Base-by-base conservation (phyloP, 2,113 vertebrate genomes). In the Oceanites oceanicus region DNA sequence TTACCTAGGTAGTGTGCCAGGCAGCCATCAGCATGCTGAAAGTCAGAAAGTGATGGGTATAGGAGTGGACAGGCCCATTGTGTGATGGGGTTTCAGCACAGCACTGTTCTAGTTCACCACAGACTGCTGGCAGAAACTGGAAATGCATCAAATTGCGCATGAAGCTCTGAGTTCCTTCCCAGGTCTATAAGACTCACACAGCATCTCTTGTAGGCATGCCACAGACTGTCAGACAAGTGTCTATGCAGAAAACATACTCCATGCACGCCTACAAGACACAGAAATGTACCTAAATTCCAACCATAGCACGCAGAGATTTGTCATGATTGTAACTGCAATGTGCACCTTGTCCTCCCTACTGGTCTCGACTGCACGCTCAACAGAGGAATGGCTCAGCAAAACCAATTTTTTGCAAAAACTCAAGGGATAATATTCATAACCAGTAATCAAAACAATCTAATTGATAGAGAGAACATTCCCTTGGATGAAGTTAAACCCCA, bases 331-430 rank as follows among this genome's bases (percentile, higher is more conserved):
- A 75, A 56, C 22, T 59, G 36, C 52, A 52, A 14, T 4, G n/a
- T 16, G 16, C 2, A 8, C 20, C 18, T 49, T 45, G 8, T 36
- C 52, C 32, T 65, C 52, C 34, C 56, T 53, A 8, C 44, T 74
- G 15, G 47, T 81, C 47, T 66, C 1, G 0, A 26, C 13, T 47
- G 32, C 59, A 58, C 0, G 0, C 6, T 88, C 40, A 63, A 15
- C n/a, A 86, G 34, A 73, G n/a, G 8, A 85, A 40, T 12, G 45
- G 40, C 17, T 9, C 81, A 52, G 47, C n/a, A 84, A 58, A 89
- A 77, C 5, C 5, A 66, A 34, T 32, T 23, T 34, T 70, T 38
- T 59, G 19, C 36, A 77, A 84, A 86, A 58, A 7, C 34, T 56
- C 30, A n/a, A 40, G 58, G 23, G 20, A 26, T 53, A 61, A 55